Evolutionary conservation across 2,113 vertebrate genomes (phyloP).

Genomic region (Naja naja): DNA sequence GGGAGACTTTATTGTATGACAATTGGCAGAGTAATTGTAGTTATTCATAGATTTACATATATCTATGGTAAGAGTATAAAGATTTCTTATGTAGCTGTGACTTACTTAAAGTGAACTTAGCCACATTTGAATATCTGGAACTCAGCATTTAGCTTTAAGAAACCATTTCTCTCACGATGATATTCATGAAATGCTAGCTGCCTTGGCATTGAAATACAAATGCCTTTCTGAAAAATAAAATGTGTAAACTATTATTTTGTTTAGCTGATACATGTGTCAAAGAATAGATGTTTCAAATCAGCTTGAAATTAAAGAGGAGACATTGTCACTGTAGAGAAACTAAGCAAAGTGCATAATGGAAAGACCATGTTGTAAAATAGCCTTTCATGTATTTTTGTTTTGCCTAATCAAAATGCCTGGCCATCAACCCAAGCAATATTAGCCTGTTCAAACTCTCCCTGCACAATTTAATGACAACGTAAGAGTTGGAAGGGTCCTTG

Average conservation of each 20-base stretch:
- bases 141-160: conserved; percentile 28
- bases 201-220: rapidly evolving
- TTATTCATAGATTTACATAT: conserved; percentile 48
- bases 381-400: neutral
- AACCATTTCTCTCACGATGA: neutral
- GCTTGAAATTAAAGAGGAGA: neutral
- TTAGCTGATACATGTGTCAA: neutral
- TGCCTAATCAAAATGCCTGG: neutral
- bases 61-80: conserved; percentile 36
- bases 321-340: neutral
- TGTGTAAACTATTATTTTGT: neutral
- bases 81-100: conserved; percentile 40
- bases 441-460: neutral
- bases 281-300: neutral
- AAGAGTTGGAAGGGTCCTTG: neutral
- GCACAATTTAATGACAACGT: neutral
- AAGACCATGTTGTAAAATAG: neutral
- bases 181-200: rapidly evolving
- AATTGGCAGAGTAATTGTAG: conserved; percentile 29
- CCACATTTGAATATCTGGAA: conserved; percentile 23
- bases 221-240: neutral
- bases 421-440: neutral
- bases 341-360: neutral
- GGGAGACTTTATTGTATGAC: conserved; percentile 4
- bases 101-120: conserved; percentile 25